Base-by-base conservation (phyloP, 1,140 invertebrate genomes). In the Drosophila kepulauana region DNA sequence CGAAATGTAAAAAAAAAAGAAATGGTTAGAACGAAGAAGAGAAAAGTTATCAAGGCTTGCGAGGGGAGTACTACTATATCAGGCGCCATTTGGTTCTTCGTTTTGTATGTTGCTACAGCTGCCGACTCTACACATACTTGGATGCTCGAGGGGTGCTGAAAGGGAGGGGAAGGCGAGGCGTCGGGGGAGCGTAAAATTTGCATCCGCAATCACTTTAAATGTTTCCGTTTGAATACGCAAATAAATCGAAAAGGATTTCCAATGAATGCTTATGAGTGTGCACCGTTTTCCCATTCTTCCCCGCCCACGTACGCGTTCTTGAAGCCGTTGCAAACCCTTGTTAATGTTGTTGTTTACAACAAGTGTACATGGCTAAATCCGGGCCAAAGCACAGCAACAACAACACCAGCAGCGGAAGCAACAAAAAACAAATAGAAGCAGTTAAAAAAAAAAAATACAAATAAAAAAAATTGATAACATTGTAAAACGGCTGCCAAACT, bases 171-270 rank as follows among this genome's bases (percentile, higher is more conserved):
- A 3, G 33, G 52, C 33, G 30, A 5, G 15, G 16, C 15, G 8
- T 48, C 8, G 46, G 46, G 54, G 33, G 10, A 11, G 77, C 51
- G 38, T 28, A 65, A 82, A 88, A 87, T 88, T 90, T 90, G 86
- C 86, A 89, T 89, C 86, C 86, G 86, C 86, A 89, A 90, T 90
- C 86, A 90, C 86, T 90, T 90, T 91, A 90, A 90, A 86, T 90
- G 86, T 90, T 90, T 90, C 86, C 86, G 86, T 90, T 90, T 91
- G 86, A 90, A 91, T 91, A 90, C 87, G 82, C 86, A 90, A 90
- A 90, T 90, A 90, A 90, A 90, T 90, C 86, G 86, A 90, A 91
- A 90, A 85, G 85, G 85, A 89, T 89, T 85, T 89, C 78, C 80
- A 87, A 88, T 87, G 84, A 87, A 87, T 87, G 84, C 84, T 87